These are phyloP conservation scores for Melanostoma scalare DNA, from an alignment of 2,888 invertebrate species.

Conservation along the genomic window DNA sequence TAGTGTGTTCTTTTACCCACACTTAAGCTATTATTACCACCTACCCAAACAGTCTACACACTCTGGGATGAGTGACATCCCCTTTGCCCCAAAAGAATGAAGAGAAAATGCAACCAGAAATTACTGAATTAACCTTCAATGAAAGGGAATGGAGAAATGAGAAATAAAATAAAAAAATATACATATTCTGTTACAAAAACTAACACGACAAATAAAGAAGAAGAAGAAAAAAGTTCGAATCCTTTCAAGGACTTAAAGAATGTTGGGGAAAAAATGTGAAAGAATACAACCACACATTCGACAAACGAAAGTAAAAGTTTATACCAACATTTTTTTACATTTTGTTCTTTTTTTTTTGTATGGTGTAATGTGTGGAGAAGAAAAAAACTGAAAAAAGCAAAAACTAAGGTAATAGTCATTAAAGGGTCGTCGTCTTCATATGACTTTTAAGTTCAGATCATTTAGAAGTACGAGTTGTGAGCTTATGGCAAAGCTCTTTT, in stretches of 20 bases:
- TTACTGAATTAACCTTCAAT: conserved; percentile 73
- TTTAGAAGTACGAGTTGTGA: too few relatives aligned
- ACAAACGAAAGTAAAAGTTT: conserved; percentile 67
- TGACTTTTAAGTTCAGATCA: background rate
- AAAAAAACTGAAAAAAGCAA: conserved; percentile 13
- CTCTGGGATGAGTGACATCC: conserved; percentile 1
- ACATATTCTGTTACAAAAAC: conserved; percentile 67
- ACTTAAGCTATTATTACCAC: conserved; percentile 56
- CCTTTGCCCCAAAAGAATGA: conserved; percentile 19
- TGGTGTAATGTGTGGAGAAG: conserved; percentile 17
- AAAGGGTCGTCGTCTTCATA: conserved; percentile 11
- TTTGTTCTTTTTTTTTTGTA: conserved; percentile 39
- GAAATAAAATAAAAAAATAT: conserved; percentile 58
- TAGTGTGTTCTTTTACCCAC: conserved; percentile 59
- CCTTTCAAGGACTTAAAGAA: conserved; percentile 53
- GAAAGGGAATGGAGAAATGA: conserved; percentile 66
- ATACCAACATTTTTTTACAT: background rate
- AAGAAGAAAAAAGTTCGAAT: conserved; percentile 35
- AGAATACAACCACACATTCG: conserved; percentile 43
- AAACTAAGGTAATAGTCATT: conserved; percentile 22
- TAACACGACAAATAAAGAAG: conserved; percentile 29
- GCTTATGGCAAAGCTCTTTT: too few relatives aligned
- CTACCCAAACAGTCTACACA: conserved; percentile 24
- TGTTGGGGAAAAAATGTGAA: conserved; percentile 51
- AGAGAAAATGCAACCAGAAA: conserved; percentile 69